These are phyloP conservation scores for Criorhina ranunculi DNA, from an alignment of 2,888 invertebrate species.

Conservation along the genomic window DNA sequence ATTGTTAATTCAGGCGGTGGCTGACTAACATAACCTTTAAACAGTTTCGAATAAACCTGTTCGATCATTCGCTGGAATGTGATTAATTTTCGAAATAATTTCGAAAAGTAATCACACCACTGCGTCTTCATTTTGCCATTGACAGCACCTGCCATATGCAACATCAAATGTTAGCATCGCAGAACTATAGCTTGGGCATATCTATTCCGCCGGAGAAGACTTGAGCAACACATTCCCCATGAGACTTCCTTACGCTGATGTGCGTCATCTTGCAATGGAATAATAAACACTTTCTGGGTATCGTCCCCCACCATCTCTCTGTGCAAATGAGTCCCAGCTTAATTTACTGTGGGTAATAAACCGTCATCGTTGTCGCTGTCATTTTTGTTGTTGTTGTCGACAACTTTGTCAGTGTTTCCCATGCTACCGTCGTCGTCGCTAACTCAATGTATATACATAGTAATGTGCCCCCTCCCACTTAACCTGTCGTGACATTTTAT, in stretches of 20 bases:
- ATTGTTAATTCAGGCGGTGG: constrained; percentile 1
- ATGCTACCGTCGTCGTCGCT: constrained; percentile 71
- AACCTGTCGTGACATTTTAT: constrained; percentile 75
- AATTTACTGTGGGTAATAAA: constrained; percentile 72
- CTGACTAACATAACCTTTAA: constrained; percentile 44
- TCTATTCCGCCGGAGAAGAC: constrained; percentile 21
- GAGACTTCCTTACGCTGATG: constrained; percentile 60
- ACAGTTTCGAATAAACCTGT: constrained; percentile 43
- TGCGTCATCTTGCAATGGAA: constrained; percentile 65
- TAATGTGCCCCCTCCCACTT: constrained; percentile 71
- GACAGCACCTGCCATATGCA: constrained; percentile 74
- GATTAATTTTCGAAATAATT: constrained; percentile 54
- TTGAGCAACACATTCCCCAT: constrained; percentile 28
- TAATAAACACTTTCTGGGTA: constrained; percentile 73
- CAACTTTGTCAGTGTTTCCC: constrained; percentile 60
- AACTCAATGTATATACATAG: constrained; percentile 24
- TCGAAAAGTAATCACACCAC: constrained; percentile 61
- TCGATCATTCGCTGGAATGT: constrained; percentile 25
- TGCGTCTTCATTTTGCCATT: constrained; percentile 62
- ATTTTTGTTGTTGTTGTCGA: constrained; percentile 28
- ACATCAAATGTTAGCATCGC: constrained; percentile 49
- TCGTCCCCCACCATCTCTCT: constrained; percentile 10
- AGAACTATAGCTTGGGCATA: constrained; percentile 40
- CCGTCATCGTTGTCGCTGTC: constrained; percentile 32
- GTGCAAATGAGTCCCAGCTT: constrained; percentile 60